phyloP scores from a whole-genome alignment of 2,113 vertebrate genomes.

The Gasterosteus aculeatus region DNA sequence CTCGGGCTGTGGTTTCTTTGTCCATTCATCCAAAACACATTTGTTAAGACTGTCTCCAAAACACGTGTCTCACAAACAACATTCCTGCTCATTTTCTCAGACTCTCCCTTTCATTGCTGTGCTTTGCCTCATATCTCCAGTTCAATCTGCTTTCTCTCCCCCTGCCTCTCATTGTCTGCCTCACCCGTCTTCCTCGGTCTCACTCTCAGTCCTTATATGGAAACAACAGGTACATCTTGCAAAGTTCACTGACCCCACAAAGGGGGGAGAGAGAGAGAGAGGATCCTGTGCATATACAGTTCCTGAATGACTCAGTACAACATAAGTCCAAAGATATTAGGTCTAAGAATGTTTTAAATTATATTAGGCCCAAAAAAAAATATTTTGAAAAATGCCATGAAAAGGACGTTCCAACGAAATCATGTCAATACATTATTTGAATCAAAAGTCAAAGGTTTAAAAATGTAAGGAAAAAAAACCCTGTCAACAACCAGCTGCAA shows the following conservation, averaged over 20 bases:
- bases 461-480: too few species aligned
- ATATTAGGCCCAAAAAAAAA: too few species aligned
- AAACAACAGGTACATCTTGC: slow-evolving; percentile 31
- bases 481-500: too few species aligned
- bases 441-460: too few species aligned
- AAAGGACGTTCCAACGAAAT: too few species aligned
- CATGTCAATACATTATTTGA: too few species aligned
- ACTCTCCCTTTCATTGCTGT: slow-evolving; percentile 16
- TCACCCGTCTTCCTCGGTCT: slow-evolving; percentile 25
- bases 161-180: slow-evolving; percentile 22
- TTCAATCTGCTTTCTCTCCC: slow-evolving; percentile 38
- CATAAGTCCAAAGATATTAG: too few species aligned
- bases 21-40: slow-evolving; percentile 19
- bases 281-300: slow-evolving; percentile 6
- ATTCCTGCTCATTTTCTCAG: slow-evolving; percentile 10
- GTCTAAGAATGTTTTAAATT: too few species aligned
- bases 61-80: slow-evolving; percentile 37
- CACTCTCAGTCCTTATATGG: background rate
- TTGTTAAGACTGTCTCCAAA: slow-evolving; percentile 3
- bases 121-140: slow-evolving; percentile 22
- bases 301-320: slow-evolving; percentile 33
- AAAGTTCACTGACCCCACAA: background rate
- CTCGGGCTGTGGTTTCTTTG: background rate
- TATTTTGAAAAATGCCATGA: too few species aligned
- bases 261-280: background rate